These are phyloP conservation scores for Chelidonichthys spinosus DNA, from an alignment of 2,797 vertebrate genomes.

Conservation along the genomic window DNA sequence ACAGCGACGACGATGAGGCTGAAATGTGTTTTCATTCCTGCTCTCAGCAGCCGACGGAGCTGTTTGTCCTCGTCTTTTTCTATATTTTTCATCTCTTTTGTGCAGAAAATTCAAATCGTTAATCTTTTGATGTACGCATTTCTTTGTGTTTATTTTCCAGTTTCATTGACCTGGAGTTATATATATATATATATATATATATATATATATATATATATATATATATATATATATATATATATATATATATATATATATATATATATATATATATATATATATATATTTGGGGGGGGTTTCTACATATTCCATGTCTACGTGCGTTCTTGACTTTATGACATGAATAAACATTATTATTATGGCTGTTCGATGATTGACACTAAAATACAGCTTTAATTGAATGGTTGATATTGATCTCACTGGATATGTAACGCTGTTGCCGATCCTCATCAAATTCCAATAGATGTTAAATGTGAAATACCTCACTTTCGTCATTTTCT, in stretches of 20 bases:
- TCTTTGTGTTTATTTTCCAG: background rate
- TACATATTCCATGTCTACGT: background rate
- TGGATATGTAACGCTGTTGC: background rate
- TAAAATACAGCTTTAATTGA: background rate
- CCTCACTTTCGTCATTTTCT: background rate
- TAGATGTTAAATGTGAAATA: background rate
- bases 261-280: too few relatives aligned
- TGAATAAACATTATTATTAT: background rate
- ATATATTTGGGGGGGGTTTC: background rate
- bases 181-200: too few relatives aligned
- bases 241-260: too few relatives aligned
- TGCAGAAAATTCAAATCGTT: background rate
- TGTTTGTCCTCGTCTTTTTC: conserved; percentile 2
- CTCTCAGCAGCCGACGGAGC: conserved; percentile 34
- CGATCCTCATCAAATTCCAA: background rate
- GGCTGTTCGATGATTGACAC: background rate
- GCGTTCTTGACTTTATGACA: background rate
- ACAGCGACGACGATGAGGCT: conserved; percentile 14
- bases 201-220: too few relatives aligned
- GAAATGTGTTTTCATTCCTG: conserved; percentile 34
- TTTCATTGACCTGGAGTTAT: background rate
- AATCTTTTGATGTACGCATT: background rate
- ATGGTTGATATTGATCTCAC: background rate
- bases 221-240: too few relatives aligned
- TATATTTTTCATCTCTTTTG: background rate